Evolutionary conservation across 2,797 vertebrate genomes (phyloP).

Genomic region (Orientallactaga sibirica): DNA sequence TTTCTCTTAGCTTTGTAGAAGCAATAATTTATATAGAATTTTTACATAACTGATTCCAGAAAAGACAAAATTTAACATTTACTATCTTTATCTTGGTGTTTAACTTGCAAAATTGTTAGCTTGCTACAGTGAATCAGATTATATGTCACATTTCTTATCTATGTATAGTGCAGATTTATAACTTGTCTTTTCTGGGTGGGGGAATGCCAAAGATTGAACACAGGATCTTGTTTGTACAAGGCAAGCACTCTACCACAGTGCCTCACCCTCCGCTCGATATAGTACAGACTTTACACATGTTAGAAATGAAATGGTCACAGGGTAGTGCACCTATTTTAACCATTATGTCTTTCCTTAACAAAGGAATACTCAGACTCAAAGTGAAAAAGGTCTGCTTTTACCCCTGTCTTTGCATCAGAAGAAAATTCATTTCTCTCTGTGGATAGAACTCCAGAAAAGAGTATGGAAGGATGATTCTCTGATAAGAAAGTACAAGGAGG

Average conservation of each 20-base stretch:
- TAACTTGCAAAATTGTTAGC: background rate
- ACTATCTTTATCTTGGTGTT: conserved; percentile 5
- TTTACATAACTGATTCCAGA: background rate
- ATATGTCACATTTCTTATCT: background rate
- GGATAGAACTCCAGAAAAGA: background rate
- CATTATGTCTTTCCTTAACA: background rate
- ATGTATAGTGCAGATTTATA: background rate
- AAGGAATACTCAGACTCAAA: background rate
- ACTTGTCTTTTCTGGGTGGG: background rate
- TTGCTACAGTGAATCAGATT: background rate
- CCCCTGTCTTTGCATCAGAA: background rate
- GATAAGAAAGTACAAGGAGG: background rate
- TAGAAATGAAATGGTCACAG: background rate
- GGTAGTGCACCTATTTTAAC: background rate
- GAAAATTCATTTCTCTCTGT: background rate
- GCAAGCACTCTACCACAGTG: background rate
- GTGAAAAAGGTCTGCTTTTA: background rate
- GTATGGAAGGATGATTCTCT: background rate
- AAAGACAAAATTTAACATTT: conserved; percentile 6
- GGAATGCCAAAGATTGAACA: background rate
- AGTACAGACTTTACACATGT: background rate
- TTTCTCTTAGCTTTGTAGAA: conserved; percentile 5
- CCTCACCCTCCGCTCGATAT: background rate
- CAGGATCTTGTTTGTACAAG: background rate
- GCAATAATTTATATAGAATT: background rate